A percentile compares a stretch with the other conserved stretches of the same genome.
These are phyloP conservation scores for Caenorhabditis angaria DNA, from an alignment of 2,888 invertebrate genomes.

Conservation along the genomic window DNA sequence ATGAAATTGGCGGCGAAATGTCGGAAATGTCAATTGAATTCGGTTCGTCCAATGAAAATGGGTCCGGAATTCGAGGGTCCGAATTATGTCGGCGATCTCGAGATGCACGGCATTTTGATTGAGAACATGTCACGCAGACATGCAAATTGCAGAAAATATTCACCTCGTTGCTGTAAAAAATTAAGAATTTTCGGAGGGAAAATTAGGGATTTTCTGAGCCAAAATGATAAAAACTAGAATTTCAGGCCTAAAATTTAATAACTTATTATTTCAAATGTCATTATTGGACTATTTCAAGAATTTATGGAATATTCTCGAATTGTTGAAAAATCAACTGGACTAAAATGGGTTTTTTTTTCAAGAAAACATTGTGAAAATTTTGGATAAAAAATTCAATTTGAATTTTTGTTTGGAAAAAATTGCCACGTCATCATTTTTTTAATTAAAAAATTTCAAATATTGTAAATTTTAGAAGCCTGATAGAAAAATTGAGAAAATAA, in stretches of 20 bases:
- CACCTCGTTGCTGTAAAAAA: slow-evolving; percentile 68
- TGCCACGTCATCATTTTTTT: too few species aligned
- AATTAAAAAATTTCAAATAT: too few species aligned
- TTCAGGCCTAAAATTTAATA: background rate
- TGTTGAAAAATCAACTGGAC: slow-evolving; percentile 4
- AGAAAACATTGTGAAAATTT: too few species aligned
- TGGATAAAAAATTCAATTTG: too few species aligned
- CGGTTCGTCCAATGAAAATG: slow-evolving; percentile 30
- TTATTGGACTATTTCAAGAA: background rate
- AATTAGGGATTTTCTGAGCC: too few species aligned
- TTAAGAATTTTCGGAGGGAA: background rate
- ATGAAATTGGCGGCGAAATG: slow-evolving; percentile 44
- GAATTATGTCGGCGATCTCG: slow-evolving; percentile 38
- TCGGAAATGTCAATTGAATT: slow-evolving; percentile 31
- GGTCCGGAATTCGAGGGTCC: slow-evolving; percentile 8
- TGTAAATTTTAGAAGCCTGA: too few species aligned
- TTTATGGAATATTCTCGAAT: background rate
- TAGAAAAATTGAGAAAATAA: too few species aligned
- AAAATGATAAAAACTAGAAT: too few species aligned
- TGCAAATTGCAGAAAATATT: slow-evolving; percentile 72
- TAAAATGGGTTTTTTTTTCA: background rate
- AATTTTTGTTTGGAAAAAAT: too few species aligned
- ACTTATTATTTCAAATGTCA: background rate
- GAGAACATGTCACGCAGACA: slow-evolving; percentile 60
- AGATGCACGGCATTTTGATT: slow-evolving; percentile 43